Evolutionary conservation across 2,888 invertebrate species (phyloP).

Genomic region (Pyralis farinalis): DNA sequence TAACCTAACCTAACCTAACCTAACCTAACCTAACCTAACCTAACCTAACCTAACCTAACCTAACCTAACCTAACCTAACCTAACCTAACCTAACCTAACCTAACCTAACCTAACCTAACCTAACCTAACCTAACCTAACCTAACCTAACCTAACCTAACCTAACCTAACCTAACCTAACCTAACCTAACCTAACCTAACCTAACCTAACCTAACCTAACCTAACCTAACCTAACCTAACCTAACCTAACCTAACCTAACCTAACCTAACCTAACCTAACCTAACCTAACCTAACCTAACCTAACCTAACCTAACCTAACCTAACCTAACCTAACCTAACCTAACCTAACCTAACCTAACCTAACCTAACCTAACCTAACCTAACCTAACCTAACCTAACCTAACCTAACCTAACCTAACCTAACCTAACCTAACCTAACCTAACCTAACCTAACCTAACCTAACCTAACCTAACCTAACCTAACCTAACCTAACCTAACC

Average conservation of each 20-base stretch:
- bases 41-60: constrained; percentile 14
- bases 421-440: constrained; percentile 13
- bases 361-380: constrained; percentile 14
- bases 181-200: constrained; percentile 14
- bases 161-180: constrained; percentile 14
- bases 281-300: constrained; percentile 15
- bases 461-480: constrained; percentile 15
- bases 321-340: constrained; percentile 16
- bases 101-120: constrained; percentile 15
- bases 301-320: constrained; percentile 14
- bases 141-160: constrained; percentile 16
- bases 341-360: constrained; percentile 14
- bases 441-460: constrained; percentile 14
- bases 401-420: constrained; percentile 14
- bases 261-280: constrained; percentile 14
- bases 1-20: constrained; percentile 14
- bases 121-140: constrained; percentile 14
- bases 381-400: constrained; percentile 15
- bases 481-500: constrained; percentile 14
- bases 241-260: constrained; percentile 13
- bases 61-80: constrained; percentile 13
- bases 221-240: constrained; percentile 14
- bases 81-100: constrained; percentile 14
- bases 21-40: constrained; percentile 15
- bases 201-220: constrained; percentile 15